A percentile compares a stretch with the other conserved stretches of the same genome.
These are phyloP conservation scores for Babyrousa celebensis DNA, from an alignment of 2,797 vertebrate genomes.

Conservation along the genomic window DNA sequence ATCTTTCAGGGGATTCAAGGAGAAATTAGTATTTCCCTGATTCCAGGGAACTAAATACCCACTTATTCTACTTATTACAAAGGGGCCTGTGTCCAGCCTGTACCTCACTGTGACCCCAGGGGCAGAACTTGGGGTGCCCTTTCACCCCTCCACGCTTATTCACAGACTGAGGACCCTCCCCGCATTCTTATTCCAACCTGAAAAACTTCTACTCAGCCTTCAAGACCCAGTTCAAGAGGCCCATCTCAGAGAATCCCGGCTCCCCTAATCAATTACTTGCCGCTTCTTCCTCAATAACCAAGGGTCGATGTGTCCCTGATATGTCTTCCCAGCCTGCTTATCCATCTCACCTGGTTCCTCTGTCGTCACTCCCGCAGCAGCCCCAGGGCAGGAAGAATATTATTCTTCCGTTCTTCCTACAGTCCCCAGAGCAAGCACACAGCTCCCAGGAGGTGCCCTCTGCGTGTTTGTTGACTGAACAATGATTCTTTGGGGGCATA, in stretches of 20 bases:
- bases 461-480: background rate
- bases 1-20: slow-evolving; percentile 76
- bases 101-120: background rate
- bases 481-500: background rate
- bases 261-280: no score
- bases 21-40: slow-evolving; percentile 67
- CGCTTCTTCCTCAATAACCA: fast-evolving
- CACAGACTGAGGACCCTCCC: background rate
- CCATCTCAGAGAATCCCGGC: background rate
- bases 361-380: background rate
- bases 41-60: slow-evolving; percentile 26
- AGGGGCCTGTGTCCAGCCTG: slow-evolving; percentile 66
- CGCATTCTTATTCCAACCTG: background rate
- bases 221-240: background rate
- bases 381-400: background rate
- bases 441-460: background rate
- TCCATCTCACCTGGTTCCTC: no score
- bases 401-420: no score
- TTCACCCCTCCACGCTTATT: background rate
- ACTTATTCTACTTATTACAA: slow-evolving; percentile 40
- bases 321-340: no score
- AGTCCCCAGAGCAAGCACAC: background rate
- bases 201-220: background rate
- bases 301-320: background rate
- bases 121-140: background rate